Conservation (phyloP, 2,797 vertebrate species). For the Neostethus bicornis region DNA sequence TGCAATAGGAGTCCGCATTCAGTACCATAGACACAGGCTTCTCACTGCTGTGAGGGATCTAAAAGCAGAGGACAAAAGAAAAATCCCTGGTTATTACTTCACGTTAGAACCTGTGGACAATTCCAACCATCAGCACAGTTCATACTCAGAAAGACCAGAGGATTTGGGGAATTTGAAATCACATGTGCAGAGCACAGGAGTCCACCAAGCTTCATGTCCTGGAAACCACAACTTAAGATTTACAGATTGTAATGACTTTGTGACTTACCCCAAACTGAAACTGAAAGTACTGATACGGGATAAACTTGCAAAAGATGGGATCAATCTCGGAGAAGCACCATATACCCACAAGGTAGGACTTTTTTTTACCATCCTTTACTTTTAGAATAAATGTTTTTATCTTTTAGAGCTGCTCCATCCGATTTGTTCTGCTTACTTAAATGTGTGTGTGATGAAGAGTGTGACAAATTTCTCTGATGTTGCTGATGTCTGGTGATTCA, state of each 20-base stretch:
- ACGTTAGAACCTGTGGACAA: constrained; percentile 84
- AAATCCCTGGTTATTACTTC: constrained; percentile 85
- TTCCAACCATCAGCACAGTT: constrained; percentile 46
- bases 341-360: constrained; percentile 91
- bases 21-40: constrained; percentile 87
- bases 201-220: constrained; percentile 64
- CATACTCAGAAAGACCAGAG: constrained; percentile 46
- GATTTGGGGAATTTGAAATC: constrained; percentile 45
- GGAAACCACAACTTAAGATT: constrained; percentile 66
- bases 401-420: constrained; percentile 25
- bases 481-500: constrained; percentile 34
- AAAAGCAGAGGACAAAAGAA: constrained; percentile 81
- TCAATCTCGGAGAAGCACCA: constrained; percentile 89
- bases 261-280: constrained; percentile 89
- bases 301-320: constrained; percentile 92
- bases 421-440: constrained; percentile 41
- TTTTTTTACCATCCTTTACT: not conserved
- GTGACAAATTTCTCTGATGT: constrained; percentile 60
- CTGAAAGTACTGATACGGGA: constrained; percentile 95
- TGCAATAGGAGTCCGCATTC: constrained; percentile 87
- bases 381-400: not conserved
- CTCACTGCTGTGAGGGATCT: constrained; percentile 86
- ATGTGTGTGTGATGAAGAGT: constrained; percentile 34
- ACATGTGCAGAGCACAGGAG: constrained; percentile 29
- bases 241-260: constrained; percentile 77